A percentile compares a stretch with the other conserved stretches of the same genome.
These are phyloP conservation scores for Lota lota DNA, from an alignment of 2,113 vertebrate species.

Conservation along the genomic window DNA sequence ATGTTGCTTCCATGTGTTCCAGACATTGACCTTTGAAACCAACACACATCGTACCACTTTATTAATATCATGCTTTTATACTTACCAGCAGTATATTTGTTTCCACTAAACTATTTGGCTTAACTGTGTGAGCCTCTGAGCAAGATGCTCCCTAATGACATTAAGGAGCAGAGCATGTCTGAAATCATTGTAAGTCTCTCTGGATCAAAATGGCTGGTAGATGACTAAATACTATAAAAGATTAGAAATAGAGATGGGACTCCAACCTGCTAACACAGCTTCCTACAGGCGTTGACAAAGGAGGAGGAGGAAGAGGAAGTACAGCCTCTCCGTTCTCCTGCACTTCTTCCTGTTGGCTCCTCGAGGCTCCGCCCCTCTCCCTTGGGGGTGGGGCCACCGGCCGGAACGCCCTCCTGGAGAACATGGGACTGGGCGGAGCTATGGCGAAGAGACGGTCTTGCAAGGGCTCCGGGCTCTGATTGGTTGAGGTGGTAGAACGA, in stretches of 20 bases:
- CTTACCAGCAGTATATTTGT: no score
- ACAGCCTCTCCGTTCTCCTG: constrained; percentile 7
- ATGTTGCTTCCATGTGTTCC: no score
- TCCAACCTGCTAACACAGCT: constrained; percentile 42
- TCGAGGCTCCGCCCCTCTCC: constrained; percentile 32
- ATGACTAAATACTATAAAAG: no score
- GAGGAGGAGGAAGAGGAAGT: neutral
- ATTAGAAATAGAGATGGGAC: constrained; percentile 3
- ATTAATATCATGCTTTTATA: no score
- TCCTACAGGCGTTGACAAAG: neutral
- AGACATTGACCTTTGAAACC: no score
- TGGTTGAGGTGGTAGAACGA: neutral
- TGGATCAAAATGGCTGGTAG: no score
- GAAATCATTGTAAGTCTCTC: no score
- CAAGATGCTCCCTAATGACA: no score
- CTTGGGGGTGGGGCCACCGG: constrained; percentile 58
- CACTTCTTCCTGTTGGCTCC: neutral
- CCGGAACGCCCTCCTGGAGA: constrained; percentile 63
- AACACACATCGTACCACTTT: no score
- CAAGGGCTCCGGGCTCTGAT: constrained; percentile 5
- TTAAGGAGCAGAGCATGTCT: no score
- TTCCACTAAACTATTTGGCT: no score
- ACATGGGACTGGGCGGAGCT: constrained; percentile 56
- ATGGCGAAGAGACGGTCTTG: neutral
- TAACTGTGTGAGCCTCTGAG: no score